These are phyloP conservation scores for Coelinius sp. DNA, from an alignment of 2,888 invertebrate genomes.

Conservation along the genomic window DNA sequence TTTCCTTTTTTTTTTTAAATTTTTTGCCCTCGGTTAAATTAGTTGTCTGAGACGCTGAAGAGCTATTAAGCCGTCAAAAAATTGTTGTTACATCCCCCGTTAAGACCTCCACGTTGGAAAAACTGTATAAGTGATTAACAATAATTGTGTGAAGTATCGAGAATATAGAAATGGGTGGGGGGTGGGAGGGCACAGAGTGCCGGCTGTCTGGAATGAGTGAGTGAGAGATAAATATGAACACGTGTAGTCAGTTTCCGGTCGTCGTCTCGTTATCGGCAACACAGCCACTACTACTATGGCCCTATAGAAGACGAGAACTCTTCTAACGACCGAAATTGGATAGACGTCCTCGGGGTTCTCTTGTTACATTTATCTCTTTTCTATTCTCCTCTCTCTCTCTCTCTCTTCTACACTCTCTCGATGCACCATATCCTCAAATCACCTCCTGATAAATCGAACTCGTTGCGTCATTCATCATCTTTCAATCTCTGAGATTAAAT, in stretches of 20 bases:
- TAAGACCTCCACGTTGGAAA: background rate
- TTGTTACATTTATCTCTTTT: slow-evolving; percentile 45
- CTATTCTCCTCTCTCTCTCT: slow-evolving; percentile 3
- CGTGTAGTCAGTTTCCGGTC: slow-evolving; percentile 52
- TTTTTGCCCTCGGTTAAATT: background rate
- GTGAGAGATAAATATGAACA: slow-evolving; percentile 52
- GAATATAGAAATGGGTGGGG: background rate
- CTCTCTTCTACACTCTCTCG: background rate
- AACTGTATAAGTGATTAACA: slow-evolving; percentile 23
- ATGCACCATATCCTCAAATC: slow-evolving; percentile 2
- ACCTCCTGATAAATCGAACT: slow-evolving; percentile 31
- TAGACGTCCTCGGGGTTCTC: slow-evolving; percentile 44
- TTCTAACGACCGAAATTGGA: slow-evolving; percentile 49
- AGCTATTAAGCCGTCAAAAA: slow-evolving; percentile 10
- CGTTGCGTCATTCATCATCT: slow-evolving; percentile 26
- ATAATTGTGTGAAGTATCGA: background rate
- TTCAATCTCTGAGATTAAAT: slow-evolving; percentile 24
- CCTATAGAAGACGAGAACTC: slow-evolving; percentile 10
- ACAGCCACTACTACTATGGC: slow-evolving; percentile 20
- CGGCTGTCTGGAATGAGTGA: background rate
- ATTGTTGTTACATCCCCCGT: slow-evolving; percentile 5
- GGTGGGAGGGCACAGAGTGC: background rate
- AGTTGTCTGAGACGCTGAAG: background rate
- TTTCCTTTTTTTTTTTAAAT: background rate
- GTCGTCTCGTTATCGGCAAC: slow-evolving; percentile 51